phyloP scores from a whole-genome alignment of 2,888 invertebrate genomes.

The Norana najaformis region DNA sequence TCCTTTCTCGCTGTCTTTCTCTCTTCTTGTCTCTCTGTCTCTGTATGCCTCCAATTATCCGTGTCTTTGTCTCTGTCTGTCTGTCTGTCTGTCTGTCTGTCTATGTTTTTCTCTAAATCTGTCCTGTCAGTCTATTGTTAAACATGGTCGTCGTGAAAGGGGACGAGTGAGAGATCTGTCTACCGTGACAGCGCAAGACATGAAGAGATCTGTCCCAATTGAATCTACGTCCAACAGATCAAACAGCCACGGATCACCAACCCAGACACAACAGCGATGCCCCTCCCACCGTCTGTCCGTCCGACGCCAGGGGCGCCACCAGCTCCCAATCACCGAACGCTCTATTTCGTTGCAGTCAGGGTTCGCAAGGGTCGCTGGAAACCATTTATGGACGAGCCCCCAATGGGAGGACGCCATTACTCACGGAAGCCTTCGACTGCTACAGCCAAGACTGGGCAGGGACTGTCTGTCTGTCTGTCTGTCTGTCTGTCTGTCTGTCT shows the following conservation, averaged over 20 bases:
- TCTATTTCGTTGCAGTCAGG: not conserved
- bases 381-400: not conserved
- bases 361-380: not conserved
- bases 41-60: not conserved
- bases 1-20: no score
- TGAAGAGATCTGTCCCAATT: not conserved
- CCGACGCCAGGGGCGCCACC: slow-evolving; percentile 15
- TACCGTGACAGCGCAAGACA: not conserved
- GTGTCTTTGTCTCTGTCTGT: not conserved
- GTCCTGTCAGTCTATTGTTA: not conserved
- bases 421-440: not conserved
- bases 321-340: not conserved
- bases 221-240: not conserved
- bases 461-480: no score
- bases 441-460: no score
- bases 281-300: not conserved
- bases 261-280: not conserved
- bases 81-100: not conserved
- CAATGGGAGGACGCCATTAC: not conserved
- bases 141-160: not conserved
- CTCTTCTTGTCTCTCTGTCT: not conserved
- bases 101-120: not conserved
- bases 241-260: not conserved
- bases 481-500: no score
- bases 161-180: not conserved